Percentiles rank a stretch among this genome's conserved stretches.
Evolutionary conservation across 2,113 vertebrate genomes (phyloP).

Genomic region (Chauna torquata): DNA sequence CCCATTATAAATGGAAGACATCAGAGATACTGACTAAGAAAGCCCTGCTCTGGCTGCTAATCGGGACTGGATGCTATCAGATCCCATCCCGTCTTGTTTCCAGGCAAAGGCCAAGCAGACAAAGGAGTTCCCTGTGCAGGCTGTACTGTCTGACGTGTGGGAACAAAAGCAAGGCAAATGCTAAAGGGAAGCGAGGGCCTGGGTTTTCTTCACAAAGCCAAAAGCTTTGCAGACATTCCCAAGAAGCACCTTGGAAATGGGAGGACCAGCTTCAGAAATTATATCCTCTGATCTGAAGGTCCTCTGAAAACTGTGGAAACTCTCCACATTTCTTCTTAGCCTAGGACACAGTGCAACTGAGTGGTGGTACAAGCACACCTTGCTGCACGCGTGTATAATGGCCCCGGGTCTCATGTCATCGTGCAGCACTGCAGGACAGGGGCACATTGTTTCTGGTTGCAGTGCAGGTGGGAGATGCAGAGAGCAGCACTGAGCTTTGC

Average conservation of each 20-base stretch:
- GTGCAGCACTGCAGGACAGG: rapidly evolving
- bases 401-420: neutral
- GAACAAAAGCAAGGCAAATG: neutral
- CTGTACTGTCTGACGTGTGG: neutral
- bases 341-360: neutral
- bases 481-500: neutral
- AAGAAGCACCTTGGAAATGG: neutral
- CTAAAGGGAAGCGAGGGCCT: neutral
- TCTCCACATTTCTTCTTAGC: neutral
- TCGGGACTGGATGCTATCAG: neutral
- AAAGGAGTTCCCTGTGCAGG: neutral
- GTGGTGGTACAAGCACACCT: neutral
- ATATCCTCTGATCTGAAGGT: neutral
- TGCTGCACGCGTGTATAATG: rapidly evolving
- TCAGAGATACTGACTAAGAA: neutral
- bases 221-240: neutral
- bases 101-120: neutral
- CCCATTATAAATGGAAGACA: neutral
- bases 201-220: neutral
- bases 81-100: neutral
- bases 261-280: neutral
- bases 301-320: neutral
- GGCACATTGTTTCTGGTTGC: neutral
- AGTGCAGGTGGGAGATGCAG: neutral
- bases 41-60: neutral